Evolutionary conservation across 2,888 invertebrate genomes (phyloP), one percentile per base, ranked within the genome.

Genomic region (Cetonia aurata): DNA sequence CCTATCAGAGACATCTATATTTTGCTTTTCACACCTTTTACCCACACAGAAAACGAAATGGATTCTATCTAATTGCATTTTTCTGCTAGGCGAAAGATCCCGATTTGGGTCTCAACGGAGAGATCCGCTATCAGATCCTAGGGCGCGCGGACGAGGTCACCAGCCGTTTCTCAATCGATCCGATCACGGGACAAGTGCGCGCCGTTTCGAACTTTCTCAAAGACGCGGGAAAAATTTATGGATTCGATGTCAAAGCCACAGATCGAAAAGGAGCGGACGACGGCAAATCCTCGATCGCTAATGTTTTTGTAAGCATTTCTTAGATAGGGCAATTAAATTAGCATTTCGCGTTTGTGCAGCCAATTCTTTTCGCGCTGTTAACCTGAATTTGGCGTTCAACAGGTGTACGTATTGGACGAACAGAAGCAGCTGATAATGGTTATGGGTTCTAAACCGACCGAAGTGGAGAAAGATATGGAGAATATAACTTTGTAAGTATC

Each of bases 161-260:
- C 0, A 88, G 90, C 3, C 87, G 93, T 12, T 95, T 95, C 79
- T 89, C 91, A 66, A 92, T 95, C 74, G 94, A 95, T 82, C 88
- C 93, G 0, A 85, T 90, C 0, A 89, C 90, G 0, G 95, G 95
- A 3, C 91, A 92, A 75, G 92, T 95, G 55, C 88, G 93, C 12
- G 90, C 92, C 0, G 88, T 94, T 13, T 89, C 91, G 0, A 88
- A 90, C 48, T 90, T 95, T 70, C 86, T 88, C 0, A 85, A 89
- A 65, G 91, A 92, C 75, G 91, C 91, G 15, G 94, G 94, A 0
- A 88, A 90, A 74, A 92, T 95, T 50, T 94, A 92, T 79, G 94
- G 94, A 0, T 95, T 95, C 79, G 95, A 95, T 83, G 94, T 95
- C 9, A 94, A 94, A 84, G 96, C 95, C 9, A 94, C 94, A 0